Conservation (phyloP, 1,140 invertebrate species). For the Teleopsis dalmanni region DNA sequence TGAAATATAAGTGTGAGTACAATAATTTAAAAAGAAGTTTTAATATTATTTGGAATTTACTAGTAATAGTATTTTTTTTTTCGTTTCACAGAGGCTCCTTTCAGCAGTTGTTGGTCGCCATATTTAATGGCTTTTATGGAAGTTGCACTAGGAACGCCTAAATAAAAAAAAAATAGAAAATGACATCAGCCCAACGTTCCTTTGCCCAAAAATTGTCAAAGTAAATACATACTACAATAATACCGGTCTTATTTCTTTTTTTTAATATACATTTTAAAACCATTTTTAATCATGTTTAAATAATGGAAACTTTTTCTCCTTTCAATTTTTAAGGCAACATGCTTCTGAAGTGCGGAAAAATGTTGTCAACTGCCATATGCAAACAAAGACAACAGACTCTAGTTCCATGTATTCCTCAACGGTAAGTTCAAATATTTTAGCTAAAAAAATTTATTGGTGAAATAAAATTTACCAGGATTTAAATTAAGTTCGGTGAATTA, state of each 20-base stretch:
- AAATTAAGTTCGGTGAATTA: not conserved
- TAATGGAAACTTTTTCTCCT: not conserved
- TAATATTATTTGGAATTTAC: conserved; percentile 1
- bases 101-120: too few relatives aligned
- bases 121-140: too few relatives aligned
- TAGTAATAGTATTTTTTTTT: too few relatives aligned
- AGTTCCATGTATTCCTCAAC: conserved; percentile 54
- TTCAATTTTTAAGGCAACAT: conserved; percentile 54
- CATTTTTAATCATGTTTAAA: not conserved
- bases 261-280: conserved; percentile 1
- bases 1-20: not conserved
- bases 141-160: too few relatives aligned
- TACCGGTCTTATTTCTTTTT: not conserved
- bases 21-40: not conserved
- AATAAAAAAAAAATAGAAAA: not conserved
- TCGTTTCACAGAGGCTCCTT: too few relatives aligned
- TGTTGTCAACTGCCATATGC: conserved; percentile 51
- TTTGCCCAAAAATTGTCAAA: conserved; percentile 75
- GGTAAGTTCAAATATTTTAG: conserved; percentile 40
- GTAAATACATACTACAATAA: conserved; percentile 41
- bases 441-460: not conserved
- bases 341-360: conserved; percentile 70
- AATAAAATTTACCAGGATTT: not conserved
- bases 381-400: conserved; percentile 45
- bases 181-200: conserved; percentile 60